A percentile compares a stretch with the other conserved stretches of the same genome.
Conservation (phyloP, 2,113 vertebrate genomes). For the Porphyrio hochstetteri region DNA sequence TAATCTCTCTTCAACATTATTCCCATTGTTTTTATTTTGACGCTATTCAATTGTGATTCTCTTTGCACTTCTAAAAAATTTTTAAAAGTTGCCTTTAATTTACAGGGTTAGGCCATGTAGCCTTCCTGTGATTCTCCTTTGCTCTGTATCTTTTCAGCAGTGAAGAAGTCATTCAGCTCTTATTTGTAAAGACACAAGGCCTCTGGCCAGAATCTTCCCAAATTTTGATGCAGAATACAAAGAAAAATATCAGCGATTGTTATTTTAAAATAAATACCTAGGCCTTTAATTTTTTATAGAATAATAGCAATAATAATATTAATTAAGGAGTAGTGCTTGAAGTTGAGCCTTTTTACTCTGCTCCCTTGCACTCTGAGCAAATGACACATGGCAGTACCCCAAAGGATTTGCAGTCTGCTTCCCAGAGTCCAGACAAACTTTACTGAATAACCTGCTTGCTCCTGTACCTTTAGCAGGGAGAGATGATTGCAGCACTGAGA, state of each 20-base stretch:
- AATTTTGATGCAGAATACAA: background rate
- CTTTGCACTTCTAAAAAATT: background rate
- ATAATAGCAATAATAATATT: no score
- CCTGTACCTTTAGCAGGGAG: background rate
- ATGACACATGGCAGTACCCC: accelerated
- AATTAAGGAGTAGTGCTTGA: background rate
- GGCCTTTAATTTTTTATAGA: background rate
- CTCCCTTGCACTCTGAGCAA: background rate
- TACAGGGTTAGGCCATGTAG: background rate
- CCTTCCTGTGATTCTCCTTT: background rate
- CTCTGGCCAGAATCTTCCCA: background rate
- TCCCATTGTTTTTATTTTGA: background rate
- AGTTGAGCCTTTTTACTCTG: background rate
- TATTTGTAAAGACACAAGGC: background rate
- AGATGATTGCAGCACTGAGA: background rate
- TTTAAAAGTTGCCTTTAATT: background rate
- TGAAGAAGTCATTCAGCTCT: background rate
- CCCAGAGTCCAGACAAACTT: background rate
- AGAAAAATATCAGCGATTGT: background rate
- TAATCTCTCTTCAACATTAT: background rate
- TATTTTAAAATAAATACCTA: background rate
- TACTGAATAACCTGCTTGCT: background rate
- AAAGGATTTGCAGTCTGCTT: background rate
- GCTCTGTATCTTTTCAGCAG: background rate
- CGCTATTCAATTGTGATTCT: background rate